phyloP scores from a whole-genome alignment of 1,140 invertebrate genomes.

The Calycopis cecrops region DNA sequence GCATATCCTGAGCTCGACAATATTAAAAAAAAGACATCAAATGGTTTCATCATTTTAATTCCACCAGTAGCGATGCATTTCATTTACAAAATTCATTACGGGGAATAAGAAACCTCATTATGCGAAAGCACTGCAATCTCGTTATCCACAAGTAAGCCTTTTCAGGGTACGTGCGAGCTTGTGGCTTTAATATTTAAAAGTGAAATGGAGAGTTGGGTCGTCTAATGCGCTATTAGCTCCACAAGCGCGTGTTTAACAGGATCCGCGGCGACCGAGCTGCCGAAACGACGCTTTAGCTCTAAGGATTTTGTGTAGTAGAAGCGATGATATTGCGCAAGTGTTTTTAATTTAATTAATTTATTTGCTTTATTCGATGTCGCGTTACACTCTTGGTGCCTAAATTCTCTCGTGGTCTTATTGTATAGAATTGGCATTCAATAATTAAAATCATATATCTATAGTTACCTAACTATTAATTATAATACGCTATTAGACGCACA shows the following conservation, averaged over 20 bases:
- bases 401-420: too few relatives aligned
- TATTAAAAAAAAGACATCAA: too few relatives aligned
- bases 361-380: too few relatives aligned
- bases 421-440: too few relatives aligned
- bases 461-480: too few relatives aligned
- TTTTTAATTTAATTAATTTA: too few relatives aligned
- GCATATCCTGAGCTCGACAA: too few relatives aligned
- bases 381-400: too few relatives aligned
- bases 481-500: too few relatives aligned
- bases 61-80: not conserved
- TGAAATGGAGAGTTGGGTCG: slow-evolving; percentile 38
- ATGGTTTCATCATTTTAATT: too few relatives aligned
- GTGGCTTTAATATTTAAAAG: slow-evolving; percentile 51
- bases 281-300: slow-evolving; percentile 8
- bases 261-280: slow-evolving; percentile 6
- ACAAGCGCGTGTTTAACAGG: slow-evolving; percentile 28
- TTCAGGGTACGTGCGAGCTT: slow-evolving; percentile 27
- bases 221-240: slow-evolving; percentile 51
- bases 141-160: slow-evolving; percentile 54
- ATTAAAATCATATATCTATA: too few relatives aligned
- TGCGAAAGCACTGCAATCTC: slow-evolving; percentile 38
- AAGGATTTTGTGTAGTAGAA: not conserved
- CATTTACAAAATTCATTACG: slow-evolving; percentile 37
- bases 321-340: not conserved
- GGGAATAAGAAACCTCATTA: slow-evolving; percentile 47